These are phyloP conservation scores for Bufotes viridis DNA, from an alignment of 2,797 vertebrate genomes.

Conservation along the genomic window DNA sequence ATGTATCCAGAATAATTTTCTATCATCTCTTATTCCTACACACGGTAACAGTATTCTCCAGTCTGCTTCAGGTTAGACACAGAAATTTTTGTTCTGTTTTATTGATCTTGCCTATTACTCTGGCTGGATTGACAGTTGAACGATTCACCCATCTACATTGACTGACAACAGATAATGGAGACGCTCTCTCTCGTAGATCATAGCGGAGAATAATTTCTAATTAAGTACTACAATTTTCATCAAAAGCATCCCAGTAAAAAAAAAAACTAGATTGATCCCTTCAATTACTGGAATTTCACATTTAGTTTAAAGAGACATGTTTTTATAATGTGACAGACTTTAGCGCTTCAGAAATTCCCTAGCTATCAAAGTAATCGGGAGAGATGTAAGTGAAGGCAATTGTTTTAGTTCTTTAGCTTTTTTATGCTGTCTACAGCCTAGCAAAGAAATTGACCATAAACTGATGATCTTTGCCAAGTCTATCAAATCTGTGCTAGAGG, in stretches of 20 bases:
- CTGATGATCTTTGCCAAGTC: slow-evolving; percentile 70
- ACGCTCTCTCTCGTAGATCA: slow-evolving; percentile 85
- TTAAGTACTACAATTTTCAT: slow-evolving; percentile 86
- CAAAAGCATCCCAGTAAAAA: slow-evolving; percentile 85
- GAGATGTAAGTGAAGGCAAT: slow-evolving; percentile 73
- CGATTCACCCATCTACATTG: slow-evolving; percentile 84
- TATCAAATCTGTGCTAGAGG: slow-evolving; percentile 68
- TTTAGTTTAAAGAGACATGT: slow-evolving; percentile 94
- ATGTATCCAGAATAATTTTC: background rate
- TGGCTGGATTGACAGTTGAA: slow-evolving; percentile 85
- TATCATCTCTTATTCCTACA: background rate
- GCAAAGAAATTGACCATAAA: slow-evolving; percentile 73
- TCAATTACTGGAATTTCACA: slow-evolving; percentile 95
- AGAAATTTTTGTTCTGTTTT: slow-evolving; percentile 64
- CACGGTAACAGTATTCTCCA: background rate
- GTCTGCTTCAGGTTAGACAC: slow-evolving; percentile 35
- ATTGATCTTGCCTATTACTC: slow-evolving; percentile 85
- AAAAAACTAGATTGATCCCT: slow-evolving; percentile 88
- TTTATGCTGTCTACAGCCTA: slow-evolving; percentile 72
- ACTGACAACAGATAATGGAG: slow-evolving; percentile 88
- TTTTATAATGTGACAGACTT: slow-evolving; percentile 93
- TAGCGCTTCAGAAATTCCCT: slow-evolving; percentile 85
- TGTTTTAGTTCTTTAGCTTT: slow-evolving; percentile 76
- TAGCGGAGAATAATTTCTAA: slow-evolving; percentile 90
- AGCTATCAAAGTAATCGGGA: slow-evolving; percentile 80